Base-by-base conservation (phyloP, 2,113 vertebrate genomes). In the Datnioides undecimradiatus region DNA sequence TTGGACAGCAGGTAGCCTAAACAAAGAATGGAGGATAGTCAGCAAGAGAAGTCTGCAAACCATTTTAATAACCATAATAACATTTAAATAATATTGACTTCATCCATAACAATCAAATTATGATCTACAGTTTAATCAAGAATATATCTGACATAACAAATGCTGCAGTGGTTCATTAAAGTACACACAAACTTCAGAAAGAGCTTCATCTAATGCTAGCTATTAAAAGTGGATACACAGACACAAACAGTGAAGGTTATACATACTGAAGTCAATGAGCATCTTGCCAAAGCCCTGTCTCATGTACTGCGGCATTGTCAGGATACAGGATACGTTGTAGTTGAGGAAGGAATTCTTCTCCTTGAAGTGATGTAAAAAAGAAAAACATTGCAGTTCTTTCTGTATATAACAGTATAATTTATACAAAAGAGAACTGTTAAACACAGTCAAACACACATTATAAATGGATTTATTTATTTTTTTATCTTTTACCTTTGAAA, bases 261-360 rank as follows among this genome's bases (percentile, higher is more conserved):
- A 98, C 98, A 93, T 91, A 99, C 98, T 99, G 94, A 99, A 99
- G 87, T 99, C 98, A 17, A 99, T 99, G 73, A 99, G 97, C 98
- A 99, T 99, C 93, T 99, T 99, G 84, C 98, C 98, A 0, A 97
- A 99, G 65, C 98, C 98, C 64, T 99, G 98, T 14, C 98, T 96
- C 98, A 99, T 99, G 86, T 99, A 99, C 80, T 99, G 98, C 5
- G 98, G 98, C 98, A 99, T 99, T 1, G 98, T 99, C 78, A 99
- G 95, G 90, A 99, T 99, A 86, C 98, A 99, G 52, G 98, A 99
- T 0, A 99, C 98, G 0, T 99, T 99, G 91, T 99, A 99, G 95
- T 99, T 99, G 78, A 99, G 96, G 88, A 99, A 99, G 27, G 98
- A 99, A 92, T 99, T 99, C 91, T 99, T 99, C 89, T 99, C 98